These are phyloP conservation scores for Noctua janthe DNA, from an alignment of 2,888 invertebrate genomes.

Conservation along the genomic window DNA sequence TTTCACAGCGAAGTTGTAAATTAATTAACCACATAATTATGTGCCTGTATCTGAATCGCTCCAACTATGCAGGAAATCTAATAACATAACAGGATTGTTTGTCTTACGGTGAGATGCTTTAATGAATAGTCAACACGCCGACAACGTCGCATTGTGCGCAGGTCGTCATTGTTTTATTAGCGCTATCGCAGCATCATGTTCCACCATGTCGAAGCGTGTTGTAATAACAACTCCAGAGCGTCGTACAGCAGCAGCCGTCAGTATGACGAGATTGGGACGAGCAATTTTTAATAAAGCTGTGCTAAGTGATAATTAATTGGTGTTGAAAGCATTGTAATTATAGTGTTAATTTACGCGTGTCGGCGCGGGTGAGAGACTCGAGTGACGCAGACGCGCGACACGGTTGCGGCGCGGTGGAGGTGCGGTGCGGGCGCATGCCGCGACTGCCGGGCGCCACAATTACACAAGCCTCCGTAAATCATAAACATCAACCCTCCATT, in stretches of 20 bases:
- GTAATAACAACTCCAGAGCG: slow-evolving; percentile 53
- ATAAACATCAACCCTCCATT: slow-evolving; percentile 90
- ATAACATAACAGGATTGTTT: slow-evolving; percentile 86
- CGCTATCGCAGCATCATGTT: slow-evolving; percentile 65
- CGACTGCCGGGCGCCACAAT: slow-evolving; percentile 89
- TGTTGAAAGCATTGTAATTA: slow-evolving; percentile 68
- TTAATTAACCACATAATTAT: slow-evolving; percentile 77
- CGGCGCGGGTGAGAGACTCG: slow-evolving; percentile 49
- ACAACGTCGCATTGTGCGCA: slow-evolving; percentile 77
- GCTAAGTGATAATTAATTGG: slow-evolving; percentile 79
- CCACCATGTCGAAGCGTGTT: slow-evolving; percentile 52
- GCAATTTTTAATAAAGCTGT: slow-evolving; percentile 67
- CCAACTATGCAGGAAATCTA: slow-evolving; percentile 82
- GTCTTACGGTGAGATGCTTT: slow-evolving; percentile 84
- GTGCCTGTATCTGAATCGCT: slow-evolving; percentile 75
- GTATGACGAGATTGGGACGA: slow-evolving; percentile 37
- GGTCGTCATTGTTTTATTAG: slow-evolving; percentile 80
- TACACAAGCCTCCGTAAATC: slow-evolving; percentile 89
- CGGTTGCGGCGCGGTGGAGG: slow-evolving; percentile 51
- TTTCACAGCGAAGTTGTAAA: slow-evolving; percentile 68
- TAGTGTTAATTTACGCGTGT: slow-evolving; percentile 71
- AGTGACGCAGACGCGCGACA: slow-evolving; percentile 39
- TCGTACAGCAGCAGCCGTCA: slow-evolving; percentile 9
- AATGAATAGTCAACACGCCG: slow-evolving; percentile 88
- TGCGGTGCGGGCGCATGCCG: slow-evolving; percentile 73